Percentiles rank a stretch among this genome's conserved stretches.
Evolutionary conservation across 2,888 invertebrate genomes (phyloP).

Genomic region (Callinectes sapidus): DNA sequence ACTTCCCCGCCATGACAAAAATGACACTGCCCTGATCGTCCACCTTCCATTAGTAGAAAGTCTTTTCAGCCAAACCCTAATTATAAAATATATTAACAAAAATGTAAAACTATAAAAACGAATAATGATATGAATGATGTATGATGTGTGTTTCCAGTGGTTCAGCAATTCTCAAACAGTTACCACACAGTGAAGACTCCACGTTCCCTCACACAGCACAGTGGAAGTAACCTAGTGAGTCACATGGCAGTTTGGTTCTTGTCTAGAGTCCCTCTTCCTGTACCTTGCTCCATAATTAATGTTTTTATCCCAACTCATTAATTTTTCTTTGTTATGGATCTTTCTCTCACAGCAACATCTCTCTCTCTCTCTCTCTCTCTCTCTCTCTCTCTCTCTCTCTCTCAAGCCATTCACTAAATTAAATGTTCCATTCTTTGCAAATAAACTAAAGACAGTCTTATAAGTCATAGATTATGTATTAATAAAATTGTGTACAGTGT

Average conservation of each 20-base stretch:
- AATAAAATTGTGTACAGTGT: no score
- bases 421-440: not conserved
- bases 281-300: not conserved
- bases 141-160: not conserved
- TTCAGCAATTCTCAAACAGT: not conserved
- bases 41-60: no score
- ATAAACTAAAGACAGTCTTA: not conserved
- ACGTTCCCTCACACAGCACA: not conserved
- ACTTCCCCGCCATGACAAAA: no score
- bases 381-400: conserved; percentile 20
- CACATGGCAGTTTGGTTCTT: not conserved
- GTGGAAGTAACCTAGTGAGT: not conserved
- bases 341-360: not conserved
- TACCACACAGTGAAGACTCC: not conserved
- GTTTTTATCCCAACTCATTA: not conserved
- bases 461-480: no score
- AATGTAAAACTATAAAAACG: no score
- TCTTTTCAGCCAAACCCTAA: no score
- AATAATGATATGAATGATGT: no score
- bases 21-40: no score
- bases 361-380: conserved; percentile 21
- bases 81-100: no score
- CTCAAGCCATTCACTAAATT: not conserved
- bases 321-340: not conserved
- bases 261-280: not conserved